These are phyloP conservation scores for Plodia interpunctella DNA, from an alignment of 1,140 invertebrate genomes.

Conservation along the genomic window DNA sequence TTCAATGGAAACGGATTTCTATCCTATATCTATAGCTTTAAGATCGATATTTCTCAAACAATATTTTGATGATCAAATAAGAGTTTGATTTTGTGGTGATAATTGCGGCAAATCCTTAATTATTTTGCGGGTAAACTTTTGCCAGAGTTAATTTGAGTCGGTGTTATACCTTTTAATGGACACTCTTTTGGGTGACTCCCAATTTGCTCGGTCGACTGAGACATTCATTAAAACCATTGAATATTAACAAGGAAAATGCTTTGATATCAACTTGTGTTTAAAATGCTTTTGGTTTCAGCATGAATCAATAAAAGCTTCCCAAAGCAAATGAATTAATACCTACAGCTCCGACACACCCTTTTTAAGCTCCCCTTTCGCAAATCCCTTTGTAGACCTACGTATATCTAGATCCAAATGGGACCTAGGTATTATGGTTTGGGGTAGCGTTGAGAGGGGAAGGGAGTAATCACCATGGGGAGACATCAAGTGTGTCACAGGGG, in stretches of 20 bases:
- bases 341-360: slow-evolving; percentile 38
- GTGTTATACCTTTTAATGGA: slow-evolving; percentile 73
- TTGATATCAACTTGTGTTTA: slow-evolving; percentile 25
- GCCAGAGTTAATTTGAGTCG: slow-evolving; percentile 70
- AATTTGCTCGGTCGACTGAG: slow-evolving; percentile 69
- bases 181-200: slow-evolving; percentile 71
- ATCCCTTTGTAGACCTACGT: slow-evolving; percentile 56
- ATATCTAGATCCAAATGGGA: slow-evolving; percentile 49
- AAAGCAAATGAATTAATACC: neutral
- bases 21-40: slow-evolving; percentile 34
- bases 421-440: slow-evolving; percentile 54
- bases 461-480: slow-evolving; percentile 67
- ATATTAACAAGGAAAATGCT: slow-evolving; percentile 30
- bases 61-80: slow-evolving; percentile 65
- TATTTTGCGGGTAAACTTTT: slow-evolving; percentile 77
- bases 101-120: slow-evolving; percentile 76
- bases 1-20: slow-evolving; percentile 39
- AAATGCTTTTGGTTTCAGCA: neutral
- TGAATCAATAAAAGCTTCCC: neutral
- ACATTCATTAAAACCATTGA: slow-evolving; percentile 63
- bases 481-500: slow-evolving; percentile 75
- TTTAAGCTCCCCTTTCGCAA: slow-evolving; percentile 66
- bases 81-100: slow-evolving; percentile 74
- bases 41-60: slow-evolving; percentile 38
- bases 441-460: slow-evolving; percentile 56